A percentile compares a stretch with the other conserved stretches of the same genome.
Evolutionary conservation across 2,797 vertebrate genomes (phyloP).

Genomic region (Clarias platycephalus): DNA sequence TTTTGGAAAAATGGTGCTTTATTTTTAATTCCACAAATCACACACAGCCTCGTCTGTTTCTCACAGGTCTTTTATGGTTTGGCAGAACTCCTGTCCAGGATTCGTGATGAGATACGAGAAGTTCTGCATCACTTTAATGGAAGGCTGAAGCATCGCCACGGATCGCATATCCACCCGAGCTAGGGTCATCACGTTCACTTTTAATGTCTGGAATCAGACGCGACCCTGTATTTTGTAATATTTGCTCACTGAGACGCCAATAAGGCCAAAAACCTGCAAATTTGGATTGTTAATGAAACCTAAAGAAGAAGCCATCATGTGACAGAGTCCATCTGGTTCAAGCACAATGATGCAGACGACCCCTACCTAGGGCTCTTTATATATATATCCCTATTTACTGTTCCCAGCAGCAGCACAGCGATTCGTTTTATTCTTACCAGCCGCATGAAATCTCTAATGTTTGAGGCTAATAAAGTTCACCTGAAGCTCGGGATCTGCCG

Average conservation of each 20-base stretch:
- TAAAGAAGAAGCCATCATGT: background rate
- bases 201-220: background rate
- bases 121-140: background rate
- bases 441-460: background rate
- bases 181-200: no score
- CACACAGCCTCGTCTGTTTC: background rate
- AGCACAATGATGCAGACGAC: background rate
- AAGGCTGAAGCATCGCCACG: background rate
- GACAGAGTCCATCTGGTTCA: background rate
- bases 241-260: background rate
- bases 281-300: no score
- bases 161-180: background rate
- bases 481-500: background rate
- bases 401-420: background rate
- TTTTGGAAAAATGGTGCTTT: background rate
- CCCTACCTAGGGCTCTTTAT: background rate
- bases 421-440: background rate
- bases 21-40: background rate
- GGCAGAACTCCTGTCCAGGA: background rate
- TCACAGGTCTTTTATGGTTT: background rate
- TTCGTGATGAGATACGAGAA: background rate
- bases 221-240: background rate
- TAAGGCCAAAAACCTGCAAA: background rate
- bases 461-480: slow-evolving; percentile 8
- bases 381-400: background rate